Evolutionary conservation across 1,140 invertebrate species (phyloP).

Genomic region (Heliothis subflexa): DNA sequence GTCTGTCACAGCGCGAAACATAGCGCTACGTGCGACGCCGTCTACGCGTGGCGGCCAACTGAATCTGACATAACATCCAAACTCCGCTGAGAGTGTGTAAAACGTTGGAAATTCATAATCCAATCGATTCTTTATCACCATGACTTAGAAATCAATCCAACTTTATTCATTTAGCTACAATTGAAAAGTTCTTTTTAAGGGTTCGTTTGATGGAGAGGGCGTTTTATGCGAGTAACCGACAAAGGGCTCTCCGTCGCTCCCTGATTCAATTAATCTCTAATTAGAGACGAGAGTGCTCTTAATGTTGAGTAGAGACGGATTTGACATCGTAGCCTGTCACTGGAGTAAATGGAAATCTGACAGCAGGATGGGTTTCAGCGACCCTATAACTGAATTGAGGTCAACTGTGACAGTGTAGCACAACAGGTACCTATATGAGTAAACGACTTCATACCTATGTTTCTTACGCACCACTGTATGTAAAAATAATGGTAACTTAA

Average conservation of each 20-base stretch:
- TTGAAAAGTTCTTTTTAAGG: constrained; percentile 35
- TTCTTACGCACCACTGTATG: too few species aligned
- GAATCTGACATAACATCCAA: constrained; percentile 53
- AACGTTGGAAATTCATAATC: constrained; percentile 50
- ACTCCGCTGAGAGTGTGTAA: constrained; percentile 41
- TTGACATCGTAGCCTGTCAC: constrained; percentile 76
- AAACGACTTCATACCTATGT: background rate
- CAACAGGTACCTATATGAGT: background rate
- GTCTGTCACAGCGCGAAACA: constrained; percentile 82
- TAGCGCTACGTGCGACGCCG: constrained; percentile 72
- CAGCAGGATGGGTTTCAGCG: constrained; percentile 66
- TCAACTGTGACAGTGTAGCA: constrained; percentile 57
- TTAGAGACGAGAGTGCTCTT: constrained; percentile 82
- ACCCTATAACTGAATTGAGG: constrained; percentile 69
- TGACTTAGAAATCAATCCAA: constrained; percentile 28
- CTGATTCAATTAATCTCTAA: constrained; percentile 83
- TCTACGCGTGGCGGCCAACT: constrained; percentile 75
- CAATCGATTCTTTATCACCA: constrained; percentile 29
- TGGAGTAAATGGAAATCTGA: constrained; percentile 79
- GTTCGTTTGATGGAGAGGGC: constrained; percentile 46
- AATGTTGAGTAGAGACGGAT: constrained; percentile 73
- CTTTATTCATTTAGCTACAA: constrained; percentile 41
- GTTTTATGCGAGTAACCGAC: constrained; percentile 61
- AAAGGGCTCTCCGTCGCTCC: constrained; percentile 69
- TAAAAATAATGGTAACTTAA: too few species aligned